Conservation (phyloP, 2,888 invertebrate genomes). For the Isotomurus palustris region DNA sequence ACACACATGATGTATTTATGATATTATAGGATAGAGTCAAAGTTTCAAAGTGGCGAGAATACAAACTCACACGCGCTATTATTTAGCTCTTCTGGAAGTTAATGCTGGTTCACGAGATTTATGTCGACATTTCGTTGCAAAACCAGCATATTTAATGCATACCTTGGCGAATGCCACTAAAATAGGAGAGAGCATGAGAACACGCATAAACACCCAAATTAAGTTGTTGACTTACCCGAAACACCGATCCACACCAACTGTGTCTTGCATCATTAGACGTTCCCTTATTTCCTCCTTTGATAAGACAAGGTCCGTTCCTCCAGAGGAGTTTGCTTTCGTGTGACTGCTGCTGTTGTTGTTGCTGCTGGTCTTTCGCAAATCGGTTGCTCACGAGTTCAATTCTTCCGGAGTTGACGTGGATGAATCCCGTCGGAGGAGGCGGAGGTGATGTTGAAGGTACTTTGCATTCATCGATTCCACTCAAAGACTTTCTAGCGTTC, state of each 20-base stretch:
- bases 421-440: conserved; percentile 26
- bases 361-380: conserved; percentile 3
- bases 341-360: background rate
- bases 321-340: conserved; percentile 18
- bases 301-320: conserved; percentile 3
- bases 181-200: no score
- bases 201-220: no score
- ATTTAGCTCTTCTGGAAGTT: no score
- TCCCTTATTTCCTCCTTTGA: background rate
- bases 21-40: no score
- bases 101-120: no score
- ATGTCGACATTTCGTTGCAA: no score
- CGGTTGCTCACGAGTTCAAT: conserved; percentile 43
- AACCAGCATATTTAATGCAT: no score
- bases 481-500: background rate
- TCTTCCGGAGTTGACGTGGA: conserved; percentile 46
- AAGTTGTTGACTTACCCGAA: conserved; percentile 31
- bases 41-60: no score
- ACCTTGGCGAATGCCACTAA: no score
- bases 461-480: no score
- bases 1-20: no score
- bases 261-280: conserved; percentile 43
- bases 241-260: conserved; percentile 43
- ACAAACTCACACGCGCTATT: no score
- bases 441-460: conserved; percentile 39